phyloP scores from a whole-genome alignment of 2,113 vertebrate genomes.

The Scomber scombrus region DNA sequence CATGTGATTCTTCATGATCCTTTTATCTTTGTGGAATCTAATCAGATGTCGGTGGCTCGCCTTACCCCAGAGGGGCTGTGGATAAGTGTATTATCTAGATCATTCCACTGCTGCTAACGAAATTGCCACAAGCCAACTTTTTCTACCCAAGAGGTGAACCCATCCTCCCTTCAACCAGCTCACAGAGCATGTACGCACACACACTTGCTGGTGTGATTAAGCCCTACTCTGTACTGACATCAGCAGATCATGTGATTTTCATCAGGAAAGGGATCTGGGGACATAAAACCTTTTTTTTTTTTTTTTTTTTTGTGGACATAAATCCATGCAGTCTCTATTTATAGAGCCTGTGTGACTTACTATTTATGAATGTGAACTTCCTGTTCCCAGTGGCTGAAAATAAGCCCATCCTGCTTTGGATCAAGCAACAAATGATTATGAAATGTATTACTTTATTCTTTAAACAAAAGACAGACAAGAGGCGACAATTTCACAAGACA shows the following conservation, averaged over 20 bases:
- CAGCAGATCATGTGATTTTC: constrained; percentile 78
- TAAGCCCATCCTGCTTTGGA: constrained; percentile 55
- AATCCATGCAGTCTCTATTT: constrained; percentile 72
- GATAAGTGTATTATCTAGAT: constrained; percentile 83
- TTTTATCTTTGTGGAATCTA: constrained; percentile 77
- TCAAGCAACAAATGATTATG: constrained; percentile 44
- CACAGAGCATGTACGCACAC: constrained; percentile 7
- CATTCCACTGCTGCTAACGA: constrained; percentile 72
- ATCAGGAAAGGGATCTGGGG: constrained; percentile 67
- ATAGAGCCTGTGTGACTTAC: constrained; percentile 56
- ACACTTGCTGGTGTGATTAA: constrained; percentile 64
- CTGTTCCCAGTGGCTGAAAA: constrained; percentile 54
- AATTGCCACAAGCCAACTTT: constrained; percentile 68
- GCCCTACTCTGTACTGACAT: constrained; percentile 69
- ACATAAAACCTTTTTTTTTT: constrained; percentile 49
- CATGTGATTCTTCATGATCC: constrained; percentile 71
- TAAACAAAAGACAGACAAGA: constrained; percentile 38
- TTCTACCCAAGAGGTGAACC: constrained; percentile 61
- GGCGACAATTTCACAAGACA: constrained; percentile 40
- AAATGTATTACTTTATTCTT: constrained; percentile 41
- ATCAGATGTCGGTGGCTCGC: constrained; percentile 72
- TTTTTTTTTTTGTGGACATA: constrained; percentile 48
- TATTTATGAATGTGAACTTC: constrained; percentile 71
- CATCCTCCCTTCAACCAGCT: constrained; percentile 36
- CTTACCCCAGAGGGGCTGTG: constrained; percentile 57